These are phyloP conservation scores for Bilobella aurantiaca DNA, from an alignment of 1,140 invertebrate species.

Conservation along the genomic window DNA sequence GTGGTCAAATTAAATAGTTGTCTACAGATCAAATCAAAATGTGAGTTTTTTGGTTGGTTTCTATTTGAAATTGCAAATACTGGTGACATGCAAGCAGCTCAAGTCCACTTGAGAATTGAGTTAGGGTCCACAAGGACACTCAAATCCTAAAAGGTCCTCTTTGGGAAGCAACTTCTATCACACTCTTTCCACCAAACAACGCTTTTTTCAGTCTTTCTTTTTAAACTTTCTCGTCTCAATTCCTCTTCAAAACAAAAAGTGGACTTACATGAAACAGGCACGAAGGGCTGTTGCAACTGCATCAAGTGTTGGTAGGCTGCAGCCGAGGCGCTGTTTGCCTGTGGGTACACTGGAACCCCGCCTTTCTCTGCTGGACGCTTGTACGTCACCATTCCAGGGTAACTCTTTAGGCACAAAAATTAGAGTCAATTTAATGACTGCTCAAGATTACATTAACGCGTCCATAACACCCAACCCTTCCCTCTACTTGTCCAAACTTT, in stretches of 20 bases:
- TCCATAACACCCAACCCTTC: no score
- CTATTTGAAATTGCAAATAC: neutral
- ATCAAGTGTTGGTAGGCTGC: constrained; percentile 90
- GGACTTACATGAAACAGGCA: constrained; percentile 47
- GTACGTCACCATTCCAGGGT: constrained; percentile 69
- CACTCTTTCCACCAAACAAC: neutral
- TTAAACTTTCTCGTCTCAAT: no score
- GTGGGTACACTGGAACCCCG: constrained; percentile 89
- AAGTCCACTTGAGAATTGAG: constrained; percentile 36
- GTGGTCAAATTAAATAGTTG: neutral
- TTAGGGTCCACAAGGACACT: neutral
- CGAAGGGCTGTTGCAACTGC: constrained; percentile 77
- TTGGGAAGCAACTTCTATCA: neutral
- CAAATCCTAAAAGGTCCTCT: neutral
- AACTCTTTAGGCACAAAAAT: constrained; percentile 38
- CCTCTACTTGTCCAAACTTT: no score
- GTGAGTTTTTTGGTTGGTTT: no score
- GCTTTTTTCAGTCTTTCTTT: no score
- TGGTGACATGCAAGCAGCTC: constrained; percentile 12
- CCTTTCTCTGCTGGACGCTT: constrained; percentile 65
- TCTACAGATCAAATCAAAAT: neutral
- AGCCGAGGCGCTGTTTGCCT: constrained; percentile 45
- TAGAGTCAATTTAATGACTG: neutral
- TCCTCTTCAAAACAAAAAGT: constrained; percentile 43
- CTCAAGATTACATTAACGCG: no score